Conservation (phyloP, 1,140 invertebrate species). For the Euwallacea fornicatus region DNA sequence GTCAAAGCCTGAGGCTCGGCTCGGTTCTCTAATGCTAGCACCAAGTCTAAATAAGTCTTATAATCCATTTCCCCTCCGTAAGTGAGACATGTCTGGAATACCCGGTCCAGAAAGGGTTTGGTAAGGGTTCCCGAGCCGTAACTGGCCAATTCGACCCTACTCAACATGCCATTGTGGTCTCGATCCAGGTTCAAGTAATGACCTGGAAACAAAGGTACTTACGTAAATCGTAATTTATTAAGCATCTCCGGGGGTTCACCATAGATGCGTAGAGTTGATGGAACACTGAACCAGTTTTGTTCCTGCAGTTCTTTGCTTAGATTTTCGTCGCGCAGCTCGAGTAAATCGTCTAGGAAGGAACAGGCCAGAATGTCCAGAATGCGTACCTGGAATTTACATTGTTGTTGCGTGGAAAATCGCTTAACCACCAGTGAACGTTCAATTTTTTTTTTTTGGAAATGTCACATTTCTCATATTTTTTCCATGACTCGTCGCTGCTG, state of each 20-base stretch:
- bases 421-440: too few species aligned
- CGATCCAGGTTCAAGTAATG: constrained; percentile 92
- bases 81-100: constrained; percentile 94
- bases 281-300: constrained; percentile 93
- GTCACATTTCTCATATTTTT: too few species aligned
- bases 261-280: constrained; percentile 87
- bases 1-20: constrained; percentile 88
- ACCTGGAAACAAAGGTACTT: constrained; percentile 46
- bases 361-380: constrained; percentile 91
- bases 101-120: constrained; percentile 85
- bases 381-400: constrained; percentile 51
- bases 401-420: not conserved
- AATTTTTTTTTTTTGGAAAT: too few species aligned
- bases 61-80: constrained; percentile 98
- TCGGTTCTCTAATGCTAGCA: constrained; percentile 90
- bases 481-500: too few species aligned
- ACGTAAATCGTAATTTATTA: too few species aligned
- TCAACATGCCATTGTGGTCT: constrained; percentile 95
- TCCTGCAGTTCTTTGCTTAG: constrained; percentile 80
- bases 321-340: constrained; percentile 87
- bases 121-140: constrained; percentile 91
- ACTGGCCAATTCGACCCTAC: constrained; percentile 82
- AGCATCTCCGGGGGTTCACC: constrained; percentile 45
- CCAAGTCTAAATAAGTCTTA: constrained; percentile 94
- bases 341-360: constrained; percentile 88